A percentile compares a stretch with the other conserved stretches of the same genome.
phyloP scores from a whole-genome alignment of 2,113 vertebrate genomes.

The Rattus norvegicus region GRCr8 NC_086031.1:56469501-56470000 shows the following conservation, averaged over 20 bases:
- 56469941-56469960: constrained; percentile 89
- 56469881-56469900: too few species aligned
- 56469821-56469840: too few species aligned
- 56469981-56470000: constrained; percentile 89
- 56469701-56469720: background rate
- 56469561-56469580: background rate
- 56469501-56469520: background rate
- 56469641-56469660: background rate
- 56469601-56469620: background rate
- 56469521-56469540: background rate
- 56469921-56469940: too few species aligned
- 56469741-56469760: background rate
- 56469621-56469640: background rate
- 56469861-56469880: too few species aligned
- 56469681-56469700: background rate
- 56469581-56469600: background rate
- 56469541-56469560: background rate
- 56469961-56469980: constrained; percentile 93
- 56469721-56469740: background rate
- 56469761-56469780: too few species aligned
- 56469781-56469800: too few species aligned
- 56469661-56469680: background rate
- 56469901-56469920: too few species aligned
- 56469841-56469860: too few species aligned
- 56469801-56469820: too few species aligned